Base-by-base conservation (phyloP, 2,113 vertebrate genomes). In the Sinocyclocheilus anshuiensis region DNA sequence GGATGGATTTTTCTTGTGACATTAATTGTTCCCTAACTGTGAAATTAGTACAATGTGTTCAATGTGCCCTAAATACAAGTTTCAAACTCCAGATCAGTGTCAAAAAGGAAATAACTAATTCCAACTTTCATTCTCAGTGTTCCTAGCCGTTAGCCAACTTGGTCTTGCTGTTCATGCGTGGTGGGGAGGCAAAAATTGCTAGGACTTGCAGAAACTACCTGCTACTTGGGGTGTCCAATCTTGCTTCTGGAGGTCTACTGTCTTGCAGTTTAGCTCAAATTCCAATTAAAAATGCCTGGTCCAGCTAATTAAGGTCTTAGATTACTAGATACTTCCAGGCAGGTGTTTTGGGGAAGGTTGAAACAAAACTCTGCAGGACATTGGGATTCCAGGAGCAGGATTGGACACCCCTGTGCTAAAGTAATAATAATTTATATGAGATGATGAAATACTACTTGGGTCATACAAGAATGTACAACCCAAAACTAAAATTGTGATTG, bases 41-140 rank as follows among this genome's bases (percentile, higher is more conserved):
- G 24, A 26, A 48, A 13, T 29, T 20, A 12, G 26, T 33, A 33
- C 20, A 10, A 33, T 22, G 5, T 81, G 79, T 81, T 42, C 59
- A 42, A 11, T 81, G 78, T 81, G 78, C 78, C n/a, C 16, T 81
- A 65, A 45, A 45, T 45, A 79, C 3, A 81, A 65, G 78, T 82
- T 69, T 67, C 24, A 82, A 82, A 77, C 75, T 55, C 15, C 15
- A 11, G 48, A 55, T 26, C 15, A 50, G 48, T 18, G 4, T 77
- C 48, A 55, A 77, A 48, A 75, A 6, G 1, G 75, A 77, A 55
- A 33, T 1, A 53, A 26, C 15, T 55, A 15, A 15, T 26, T 2
- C 29, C 33, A n/a, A n/a, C 20, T 12, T 42, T 42, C 1, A 72
- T 42, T 20, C 69, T 72, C 2, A 5, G 1, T 22, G 10, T 22